These are phyloP conservation scores for Ariopsis seemanni DNA, from an alignment of 2,113 vertebrate species.

Conservation along the genomic window DNA sequence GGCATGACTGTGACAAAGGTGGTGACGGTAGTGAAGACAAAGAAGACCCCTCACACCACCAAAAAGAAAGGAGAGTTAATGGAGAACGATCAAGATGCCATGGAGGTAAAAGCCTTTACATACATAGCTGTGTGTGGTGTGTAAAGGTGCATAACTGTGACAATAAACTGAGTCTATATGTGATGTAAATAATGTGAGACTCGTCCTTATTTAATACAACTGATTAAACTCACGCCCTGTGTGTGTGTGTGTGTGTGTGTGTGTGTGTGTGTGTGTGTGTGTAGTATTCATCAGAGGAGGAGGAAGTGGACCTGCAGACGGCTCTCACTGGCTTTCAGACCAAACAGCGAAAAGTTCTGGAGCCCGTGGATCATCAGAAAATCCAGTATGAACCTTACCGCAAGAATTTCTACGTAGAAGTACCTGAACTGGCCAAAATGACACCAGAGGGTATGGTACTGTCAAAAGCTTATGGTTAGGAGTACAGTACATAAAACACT, in stretches of 20 bases:
- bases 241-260: constrained; percentile 1
- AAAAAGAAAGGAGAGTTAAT: constrained; percentile 99
- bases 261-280: constrained; percentile 19
- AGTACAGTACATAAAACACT: neutral
- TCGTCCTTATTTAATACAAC: neutral
- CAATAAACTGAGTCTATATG: neutral
- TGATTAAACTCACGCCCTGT: neutral
- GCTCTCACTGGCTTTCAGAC: constrained; percentile 97
- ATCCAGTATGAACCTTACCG: constrained; percentile 94
- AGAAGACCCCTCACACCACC: constrained; percentile 83
- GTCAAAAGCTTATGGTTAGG: neutral
- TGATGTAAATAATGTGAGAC: neutral
- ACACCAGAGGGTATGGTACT: constrained; percentile 80
- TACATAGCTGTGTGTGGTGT: neutral
- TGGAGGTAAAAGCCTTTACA: constrained; percentile 80
- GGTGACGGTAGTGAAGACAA: constrained; percentile 92
- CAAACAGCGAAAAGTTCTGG: constrained; percentile 94
- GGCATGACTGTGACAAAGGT: constrained; percentile 93
- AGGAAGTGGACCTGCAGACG: constrained; percentile 96
- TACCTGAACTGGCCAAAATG: constrained; percentile 95
- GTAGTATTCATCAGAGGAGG: constrained; percentile 98
- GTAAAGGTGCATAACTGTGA: neutral
- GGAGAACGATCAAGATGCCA: constrained; percentile 98
- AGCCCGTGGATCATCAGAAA: constrained; percentile 97
- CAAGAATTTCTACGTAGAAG: constrained; percentile 98